Percentiles rank a stretch among this genome's conserved stretches.
Conservation (phyloP, 37 sponge, comb jelly and placozoan genomes). For the Ephydatia muelleri region DNA sequence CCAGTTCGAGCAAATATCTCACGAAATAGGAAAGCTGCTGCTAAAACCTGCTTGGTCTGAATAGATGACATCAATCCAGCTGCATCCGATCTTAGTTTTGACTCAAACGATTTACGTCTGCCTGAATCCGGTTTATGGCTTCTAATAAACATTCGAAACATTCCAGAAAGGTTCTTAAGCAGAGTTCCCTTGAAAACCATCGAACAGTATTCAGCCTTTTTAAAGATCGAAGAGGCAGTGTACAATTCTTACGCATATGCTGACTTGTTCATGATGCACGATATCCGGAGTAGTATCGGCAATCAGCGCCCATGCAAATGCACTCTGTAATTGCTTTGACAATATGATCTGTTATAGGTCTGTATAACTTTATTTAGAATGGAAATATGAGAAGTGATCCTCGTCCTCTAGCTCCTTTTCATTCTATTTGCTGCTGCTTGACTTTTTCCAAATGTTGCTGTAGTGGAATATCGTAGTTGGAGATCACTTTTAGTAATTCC, state of each 20-base stretch:
- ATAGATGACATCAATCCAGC: not conserved
- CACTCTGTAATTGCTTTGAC: not conserved
- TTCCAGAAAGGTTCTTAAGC: not conserved
- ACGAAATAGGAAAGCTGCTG: not conserved
- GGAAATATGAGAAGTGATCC: not conserved
- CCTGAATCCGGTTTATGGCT: not conserved
- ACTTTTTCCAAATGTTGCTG: not conserved
- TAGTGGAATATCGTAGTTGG: not conserved
- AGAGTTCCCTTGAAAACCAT: not conserved
- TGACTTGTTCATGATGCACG: not conserved
- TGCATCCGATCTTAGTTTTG: slow-evolving; percentile 1
- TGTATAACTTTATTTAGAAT: not conserved
- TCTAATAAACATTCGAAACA: not conserved
- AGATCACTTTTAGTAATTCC: slow-evolving; percentile 1
- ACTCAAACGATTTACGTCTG: no score
- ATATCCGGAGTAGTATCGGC: not conserved
- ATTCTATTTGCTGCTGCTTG: not conserved
- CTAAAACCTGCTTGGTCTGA: not conserved
- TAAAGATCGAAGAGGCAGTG: not conserved
- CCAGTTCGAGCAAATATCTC: not conserved
- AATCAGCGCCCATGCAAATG: not conserved
- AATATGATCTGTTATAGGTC: not conserved
- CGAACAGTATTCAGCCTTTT: not conserved
- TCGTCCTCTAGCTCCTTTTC: not conserved
- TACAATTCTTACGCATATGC: slow-evolving; percentile 1